phyloP scores from a whole-genome alignment of 2,888 invertebrate genomes.

The Parthenolecanium corni region DNA sequence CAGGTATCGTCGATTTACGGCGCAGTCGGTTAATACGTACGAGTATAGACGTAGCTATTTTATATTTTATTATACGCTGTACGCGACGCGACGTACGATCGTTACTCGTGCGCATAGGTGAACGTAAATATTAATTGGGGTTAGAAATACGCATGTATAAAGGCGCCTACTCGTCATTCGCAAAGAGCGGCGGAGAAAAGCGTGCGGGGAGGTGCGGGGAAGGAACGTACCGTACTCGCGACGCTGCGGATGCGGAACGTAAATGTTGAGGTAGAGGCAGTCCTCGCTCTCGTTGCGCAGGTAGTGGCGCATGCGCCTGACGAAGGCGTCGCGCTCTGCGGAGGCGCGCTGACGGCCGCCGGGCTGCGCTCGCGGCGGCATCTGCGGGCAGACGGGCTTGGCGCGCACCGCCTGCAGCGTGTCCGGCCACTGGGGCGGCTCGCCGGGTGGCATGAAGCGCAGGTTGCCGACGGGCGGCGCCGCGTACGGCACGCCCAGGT shows the following conservation, averaged over 20 bases:
- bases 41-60: too few relatives aligned
- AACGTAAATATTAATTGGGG: too few relatives aligned
- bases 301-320: slow-evolving; percentile 41
- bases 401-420: slow-evolving; percentile 38
- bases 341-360: slow-evolving; percentile 40
- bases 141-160: too few relatives aligned
- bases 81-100: too few relatives aligned
- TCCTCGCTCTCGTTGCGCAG: slow-evolving; percentile 48
- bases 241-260: slow-evolving; percentile 40
- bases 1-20: too few relatives aligned
- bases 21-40: too few relatives aligned
- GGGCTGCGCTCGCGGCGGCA: slow-evolving; percentile 69
- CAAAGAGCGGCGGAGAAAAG: too few relatives aligned
- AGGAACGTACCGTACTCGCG: background rate
- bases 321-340: slow-evolving; percentile 34
- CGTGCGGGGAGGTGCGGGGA: too few relatives aligned
- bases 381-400: slow-evolving; percentile 85
- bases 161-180: too few relatives aligned
- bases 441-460: slow-evolving; percentile 76
- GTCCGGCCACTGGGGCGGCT: slow-evolving; percentile 65
- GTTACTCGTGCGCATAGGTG: too few relatives aligned
- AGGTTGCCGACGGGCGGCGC: slow-evolving; percentile 59
- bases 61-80: too few relatives aligned
- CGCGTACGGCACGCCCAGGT: slow-evolving; percentile 61
- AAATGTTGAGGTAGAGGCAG: slow-evolving; percentile 50